These are phyloP conservation scores for Stramonita haemastoma DNA, from an alignment of 2,888 invertebrate species.

Conservation along the genomic window DNA sequence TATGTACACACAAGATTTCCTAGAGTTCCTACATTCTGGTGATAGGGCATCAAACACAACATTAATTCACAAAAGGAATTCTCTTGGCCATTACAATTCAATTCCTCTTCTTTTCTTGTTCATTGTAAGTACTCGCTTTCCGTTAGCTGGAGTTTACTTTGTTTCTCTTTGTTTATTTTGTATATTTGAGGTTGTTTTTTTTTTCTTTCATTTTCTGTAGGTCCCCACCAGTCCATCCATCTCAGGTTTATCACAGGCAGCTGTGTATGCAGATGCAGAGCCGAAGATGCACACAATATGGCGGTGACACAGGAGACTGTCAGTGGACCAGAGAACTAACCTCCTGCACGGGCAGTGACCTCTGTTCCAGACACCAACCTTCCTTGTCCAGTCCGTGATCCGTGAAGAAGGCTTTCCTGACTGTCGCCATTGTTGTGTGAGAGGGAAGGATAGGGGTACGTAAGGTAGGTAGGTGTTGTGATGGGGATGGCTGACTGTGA, in stretches of 20 bases:
- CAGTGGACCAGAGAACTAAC: constrained; percentile 10
- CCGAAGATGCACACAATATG: constrained; percentile 20
- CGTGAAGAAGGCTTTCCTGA: neutral
- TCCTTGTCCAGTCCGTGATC: constrained; percentile 14
- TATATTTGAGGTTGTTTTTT: too few relatives aligned
- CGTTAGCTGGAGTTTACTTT: too few relatives aligned
- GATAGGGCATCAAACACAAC: too few relatives aligned
- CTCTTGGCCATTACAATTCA: too few relatives aligned
- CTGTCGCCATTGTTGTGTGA: neutral
- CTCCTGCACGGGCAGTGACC: constrained; percentile 21
- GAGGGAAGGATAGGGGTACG: neutral
- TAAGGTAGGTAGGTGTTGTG: neutral
- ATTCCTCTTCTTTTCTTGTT: too few relatives aligned
- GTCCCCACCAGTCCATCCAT: too few relatives aligned
- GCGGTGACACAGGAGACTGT: constrained; percentile 30
- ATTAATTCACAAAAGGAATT: too few relatives aligned
- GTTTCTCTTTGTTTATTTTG: too few relatives aligned
- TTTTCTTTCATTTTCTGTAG: too few relatives aligned
- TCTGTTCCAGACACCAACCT: neutral
- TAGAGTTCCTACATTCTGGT: too few relatives aligned
- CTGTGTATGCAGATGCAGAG: constrained; percentile 24
- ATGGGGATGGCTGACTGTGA: neutral
- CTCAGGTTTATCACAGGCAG: neutral
- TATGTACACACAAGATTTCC: too few relatives aligned
- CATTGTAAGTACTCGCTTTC: too few relatives aligned